Base-by-base conservation (phyloP, 2,888 invertebrate genomes). In the Caenorhabditis parvicauda region DNA sequence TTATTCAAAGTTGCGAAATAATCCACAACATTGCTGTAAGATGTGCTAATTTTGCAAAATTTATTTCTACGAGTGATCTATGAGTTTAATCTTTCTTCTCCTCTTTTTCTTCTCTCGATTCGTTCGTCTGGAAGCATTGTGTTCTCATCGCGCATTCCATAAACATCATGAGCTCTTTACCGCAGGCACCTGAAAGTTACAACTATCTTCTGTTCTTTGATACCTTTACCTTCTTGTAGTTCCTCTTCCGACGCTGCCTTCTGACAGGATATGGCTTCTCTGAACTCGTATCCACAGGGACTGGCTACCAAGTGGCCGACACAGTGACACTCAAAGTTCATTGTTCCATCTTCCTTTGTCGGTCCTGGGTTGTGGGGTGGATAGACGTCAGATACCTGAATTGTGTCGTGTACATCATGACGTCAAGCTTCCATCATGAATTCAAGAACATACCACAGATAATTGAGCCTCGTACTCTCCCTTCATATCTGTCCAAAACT, bases 241-340 rank as follows among this genome's bases (percentile, higher is more conserved):
- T 76, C 64, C 17, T 66, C 64, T 1, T 74, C 69, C 19, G 48
- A 50, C 14, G 58, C 50, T 17, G 57, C 37, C 57, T 76, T 77
- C 52, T 79, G 78, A 48, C 79, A 79, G n/a, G 53, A 65, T 14
- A 79, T 72, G 17, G 75, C 77, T 39, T 75, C 59, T 27, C 71
- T 60, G 51, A 79, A 79, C 32, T 74, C 70, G 57, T 55, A 67
- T 29, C 79, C 79, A 47, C 79, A 79, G 5, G 79, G 79, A 57
- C 76, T 75, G 32, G 70, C 79, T 17, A 79, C 79, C 22, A 79
- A 53, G 54, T 79, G 79, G 4, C 70, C 68, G 2, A 79, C 79
- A 49, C 79, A 79, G 46, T 79, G 79, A 52, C 79, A 79, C 52
- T 79, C 78, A 46, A 78, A 79, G 50, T 79, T 79, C n/a, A 77